Evolutionary conservation across 2,113 vertebrate genomes (phyloP).

Genomic region (Vanacampus margaritifer): DNA sequence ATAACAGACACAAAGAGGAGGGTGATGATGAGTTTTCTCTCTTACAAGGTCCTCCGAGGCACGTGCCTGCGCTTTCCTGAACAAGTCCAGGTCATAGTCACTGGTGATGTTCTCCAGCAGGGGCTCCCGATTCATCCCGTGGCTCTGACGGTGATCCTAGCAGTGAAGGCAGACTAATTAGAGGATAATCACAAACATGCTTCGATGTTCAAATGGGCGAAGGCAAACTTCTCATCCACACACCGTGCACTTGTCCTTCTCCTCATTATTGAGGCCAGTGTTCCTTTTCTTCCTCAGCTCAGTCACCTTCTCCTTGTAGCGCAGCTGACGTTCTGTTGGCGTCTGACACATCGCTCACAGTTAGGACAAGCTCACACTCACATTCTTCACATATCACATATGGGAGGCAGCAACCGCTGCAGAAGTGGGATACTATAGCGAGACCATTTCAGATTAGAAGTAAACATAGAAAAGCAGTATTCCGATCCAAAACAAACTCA

Average conservation of each 20-base stretch:
- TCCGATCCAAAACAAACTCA: too few species aligned
- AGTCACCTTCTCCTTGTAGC: conserved; percentile 97
- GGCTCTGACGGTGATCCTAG: conserved; percentile 89
- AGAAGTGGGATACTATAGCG: too few species aligned
- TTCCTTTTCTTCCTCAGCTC: conserved; percentile 96
- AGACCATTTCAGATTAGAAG: too few species aligned
- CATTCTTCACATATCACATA: too few species aligned
- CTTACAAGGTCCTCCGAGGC: conserved; percentile 97
- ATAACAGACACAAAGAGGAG: conserved; percentile 24
- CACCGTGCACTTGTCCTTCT: conserved; percentile 93
- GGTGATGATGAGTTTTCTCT: conserved; percentile 71
- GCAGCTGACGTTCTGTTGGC: conserved; percentile 86
- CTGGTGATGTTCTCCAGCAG: conserved; percentile 97
- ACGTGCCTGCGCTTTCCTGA: conserved; percentile 95
- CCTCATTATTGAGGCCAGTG: conserved; percentile 86
- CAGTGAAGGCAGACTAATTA: background rate
- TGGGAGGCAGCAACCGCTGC: background rate
- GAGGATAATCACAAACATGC: background rate
- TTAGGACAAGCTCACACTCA: background rate
- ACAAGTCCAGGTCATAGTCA: conserved; percentile 97
- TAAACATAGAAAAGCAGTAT: too few species aligned
- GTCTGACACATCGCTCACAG: conserved; percentile 67
- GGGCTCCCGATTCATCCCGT: conserved; percentile 86
- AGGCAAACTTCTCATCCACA: conserved; percentile 9
- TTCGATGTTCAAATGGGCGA: background rate